phyloP scores from a whole-genome alignment of 1,140 invertebrate genomes.

The Macrocentrus cingulum region DNA sequence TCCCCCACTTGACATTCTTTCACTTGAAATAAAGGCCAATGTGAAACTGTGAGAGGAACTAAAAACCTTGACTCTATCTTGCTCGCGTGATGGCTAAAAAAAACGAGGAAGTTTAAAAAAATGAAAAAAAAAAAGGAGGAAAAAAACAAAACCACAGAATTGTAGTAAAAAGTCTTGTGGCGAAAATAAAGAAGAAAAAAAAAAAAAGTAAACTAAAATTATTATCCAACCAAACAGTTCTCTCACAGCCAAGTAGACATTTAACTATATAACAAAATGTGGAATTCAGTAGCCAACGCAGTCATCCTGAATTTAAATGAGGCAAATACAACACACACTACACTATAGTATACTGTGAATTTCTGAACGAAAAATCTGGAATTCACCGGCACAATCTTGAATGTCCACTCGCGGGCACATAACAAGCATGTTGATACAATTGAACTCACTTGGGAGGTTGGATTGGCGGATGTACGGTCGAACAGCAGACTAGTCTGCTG shows the following conservation, averaged over 20 bases:
- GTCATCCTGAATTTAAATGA: slow-evolving; percentile 3
- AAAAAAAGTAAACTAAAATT: too few relatives aligned
- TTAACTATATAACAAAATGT: neutral
- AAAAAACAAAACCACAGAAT: too few relatives aligned
- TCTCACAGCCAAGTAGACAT: too few relatives aligned
- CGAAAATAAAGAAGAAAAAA: too few relatives aligned
- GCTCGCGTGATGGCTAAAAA: neutral
- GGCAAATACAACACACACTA: neutral
- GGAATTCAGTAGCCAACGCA: neutral
- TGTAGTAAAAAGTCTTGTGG: too few relatives aligned
- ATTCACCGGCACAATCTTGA: neutral
- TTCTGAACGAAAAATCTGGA: neutral
- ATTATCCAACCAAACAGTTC: too few relatives aligned
- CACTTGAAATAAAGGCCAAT: too few relatives aligned
- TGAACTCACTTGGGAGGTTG: slow-evolving; percentile 2
- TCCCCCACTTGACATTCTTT: too few relatives aligned
- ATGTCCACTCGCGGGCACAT: neutral
- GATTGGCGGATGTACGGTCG: neutral
- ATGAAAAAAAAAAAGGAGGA: neutral
- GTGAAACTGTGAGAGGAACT: neutral
- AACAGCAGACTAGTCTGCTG: neutral
- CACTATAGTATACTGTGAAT: too few relatives aligned
- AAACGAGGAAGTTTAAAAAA: neutral
- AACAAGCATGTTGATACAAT: slow-evolving; percentile 10
- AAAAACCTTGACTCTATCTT: slow-evolving; percentile 3